These are phyloP conservation scores for Chaenogobius annularis DNA, from an alignment of 2,113 vertebrate genomes.

Conservation along the genomic window DNA sequence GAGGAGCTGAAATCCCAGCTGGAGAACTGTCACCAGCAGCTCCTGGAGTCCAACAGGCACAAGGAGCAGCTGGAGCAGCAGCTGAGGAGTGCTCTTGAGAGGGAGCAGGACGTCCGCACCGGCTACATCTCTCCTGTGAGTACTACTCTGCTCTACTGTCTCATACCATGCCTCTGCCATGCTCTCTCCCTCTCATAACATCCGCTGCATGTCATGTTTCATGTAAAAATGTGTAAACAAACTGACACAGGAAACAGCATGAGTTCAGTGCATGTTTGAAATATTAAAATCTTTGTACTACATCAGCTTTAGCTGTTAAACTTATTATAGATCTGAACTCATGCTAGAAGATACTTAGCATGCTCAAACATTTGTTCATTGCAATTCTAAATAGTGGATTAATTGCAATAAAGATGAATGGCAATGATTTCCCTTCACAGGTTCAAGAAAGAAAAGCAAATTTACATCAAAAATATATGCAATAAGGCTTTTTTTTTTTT, in stretches of 20 bases:
- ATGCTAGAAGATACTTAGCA: constrained; percentile 28
- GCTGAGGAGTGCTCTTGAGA: constrained; percentile 73
- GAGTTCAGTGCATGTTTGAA: constrained; percentile 78
- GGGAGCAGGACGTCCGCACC: constrained; percentile 73
- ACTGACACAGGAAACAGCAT: constrained; percentile 67
- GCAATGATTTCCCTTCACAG: no score
- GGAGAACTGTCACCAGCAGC: constrained; percentile 78
- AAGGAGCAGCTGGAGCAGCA: constrained; percentile 78
- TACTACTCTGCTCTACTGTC: constrained; percentile 1
- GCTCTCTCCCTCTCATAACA: constrained; percentile 64
- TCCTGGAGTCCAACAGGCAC: constrained; percentile 75
- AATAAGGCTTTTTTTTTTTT: no score
- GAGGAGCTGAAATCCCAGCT: constrained; percentile 79
- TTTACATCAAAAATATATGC: no score
- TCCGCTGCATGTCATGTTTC: constrained; percentile 76
- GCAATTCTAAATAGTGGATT: background rate
- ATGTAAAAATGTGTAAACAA: constrained; percentile 37
- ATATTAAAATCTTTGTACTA: constrained; percentile 54
- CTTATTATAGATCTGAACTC: constrained; percentile 50
- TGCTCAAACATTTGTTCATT: background rate
- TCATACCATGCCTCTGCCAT: constrained; percentile 8
- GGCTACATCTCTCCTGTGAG: constrained; percentile 84
- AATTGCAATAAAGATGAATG: no score
- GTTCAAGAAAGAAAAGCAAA: no score
- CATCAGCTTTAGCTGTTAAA: constrained; percentile 63